Percentiles rank a stretch among this genome's conserved stretches.
These are phyloP conservation scores for Salminus brasiliensis DNA, from an alignment of 2,113 vertebrate species.

Conservation along the genomic window DNA sequence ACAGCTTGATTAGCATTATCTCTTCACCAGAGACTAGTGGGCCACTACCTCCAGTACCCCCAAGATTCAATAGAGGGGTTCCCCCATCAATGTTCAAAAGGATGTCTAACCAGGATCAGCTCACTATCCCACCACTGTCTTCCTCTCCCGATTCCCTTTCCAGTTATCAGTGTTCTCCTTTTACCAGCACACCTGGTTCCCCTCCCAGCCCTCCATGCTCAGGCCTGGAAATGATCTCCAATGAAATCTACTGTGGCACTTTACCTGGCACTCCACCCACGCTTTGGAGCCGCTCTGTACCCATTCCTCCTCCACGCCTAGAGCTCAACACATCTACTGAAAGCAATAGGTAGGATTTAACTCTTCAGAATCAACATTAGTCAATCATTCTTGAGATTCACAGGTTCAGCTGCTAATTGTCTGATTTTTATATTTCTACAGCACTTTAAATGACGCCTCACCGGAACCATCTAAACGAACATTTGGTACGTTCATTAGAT, in stretches of 20 bases:
- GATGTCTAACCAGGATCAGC: constrained; percentile 14
- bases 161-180: constrained; percentile 58
- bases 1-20: constrained; percentile 40
- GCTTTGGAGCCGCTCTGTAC: constrained; percentile 54
- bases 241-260: constrained; percentile 87
- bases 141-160: constrained; percentile 42
- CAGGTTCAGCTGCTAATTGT: neutral
- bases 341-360: constrained; percentile 68
- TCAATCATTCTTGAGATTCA: neutral
- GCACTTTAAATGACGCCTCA: constrained; percentile 71
- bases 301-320: constrained; percentile 59
- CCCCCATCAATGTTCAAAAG: constrained; percentile 35
- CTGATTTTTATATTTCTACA: constrained; percentile 57
- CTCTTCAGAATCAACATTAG: neutral
- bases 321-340: constrained; percentile 53
- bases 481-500: constrained; percentile 64
- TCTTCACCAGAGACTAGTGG: constrained; percentile 56
- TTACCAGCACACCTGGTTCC: constrained; percentile 42
- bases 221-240: constrained; percentile 86
- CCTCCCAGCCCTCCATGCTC: constrained; percentile 58
- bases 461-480: constrained; percentile 61
- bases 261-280: constrained; percentile 45
- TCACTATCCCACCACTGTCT: neutral
- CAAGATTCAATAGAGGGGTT: constrained; percentile 60
- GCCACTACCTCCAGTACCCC: constrained; percentile 65